These are phyloP conservation scores for Phrynosoma platyrhinos DNA, from an alignment of 2,113 vertebrate genomes.

Conservation along the genomic window DNA sequence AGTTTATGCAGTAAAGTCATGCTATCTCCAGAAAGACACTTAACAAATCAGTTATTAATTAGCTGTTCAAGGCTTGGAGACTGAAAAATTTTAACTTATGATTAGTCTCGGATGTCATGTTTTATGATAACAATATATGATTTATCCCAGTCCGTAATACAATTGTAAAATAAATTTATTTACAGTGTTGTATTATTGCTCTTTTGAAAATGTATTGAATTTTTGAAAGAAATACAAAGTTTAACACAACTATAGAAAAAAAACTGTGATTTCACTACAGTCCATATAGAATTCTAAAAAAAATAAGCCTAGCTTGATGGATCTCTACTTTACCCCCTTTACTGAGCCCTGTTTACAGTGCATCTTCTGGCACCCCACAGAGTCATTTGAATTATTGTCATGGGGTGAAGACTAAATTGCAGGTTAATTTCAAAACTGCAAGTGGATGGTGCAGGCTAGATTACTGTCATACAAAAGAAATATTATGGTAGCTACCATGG, in stretches of 20 bases:
- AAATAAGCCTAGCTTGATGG: constrained; percentile 54
- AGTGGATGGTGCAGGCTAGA: constrained; percentile 82
- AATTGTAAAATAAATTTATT: not conserved
- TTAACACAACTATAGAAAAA: constrained; percentile 43
- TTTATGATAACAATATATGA: not conserved
- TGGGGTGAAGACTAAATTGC: constrained; percentile 89
- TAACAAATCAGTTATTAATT: not conserved
- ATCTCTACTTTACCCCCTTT: constrained; percentile 72
- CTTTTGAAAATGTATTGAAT: constrained; percentile 17
- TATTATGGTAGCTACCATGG: constrained; percentile 76
- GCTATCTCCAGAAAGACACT: not conserved
- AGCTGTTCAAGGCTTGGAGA: not conserved
- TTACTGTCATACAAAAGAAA: constrained; percentile 80
- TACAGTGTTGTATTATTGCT: not conserved
- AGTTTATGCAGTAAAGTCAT: not conserved
- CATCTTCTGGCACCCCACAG: constrained; percentile 83
- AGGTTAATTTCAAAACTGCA: constrained; percentile 87
- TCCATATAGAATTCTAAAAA: constrained; percentile 60
- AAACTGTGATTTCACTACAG: constrained; percentile 62
- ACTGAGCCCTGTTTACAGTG: constrained; percentile 81
- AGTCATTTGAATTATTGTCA: constrained; percentile 88
- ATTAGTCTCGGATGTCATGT: not conserved
- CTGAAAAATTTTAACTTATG: not conserved
- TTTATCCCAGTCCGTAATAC: not conserved
- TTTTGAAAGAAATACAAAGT: constrained; percentile 47